Evolutionary conservation across 1,140 invertebrate genomes (phyloP).

Genomic region (Formica selysi): DNA sequence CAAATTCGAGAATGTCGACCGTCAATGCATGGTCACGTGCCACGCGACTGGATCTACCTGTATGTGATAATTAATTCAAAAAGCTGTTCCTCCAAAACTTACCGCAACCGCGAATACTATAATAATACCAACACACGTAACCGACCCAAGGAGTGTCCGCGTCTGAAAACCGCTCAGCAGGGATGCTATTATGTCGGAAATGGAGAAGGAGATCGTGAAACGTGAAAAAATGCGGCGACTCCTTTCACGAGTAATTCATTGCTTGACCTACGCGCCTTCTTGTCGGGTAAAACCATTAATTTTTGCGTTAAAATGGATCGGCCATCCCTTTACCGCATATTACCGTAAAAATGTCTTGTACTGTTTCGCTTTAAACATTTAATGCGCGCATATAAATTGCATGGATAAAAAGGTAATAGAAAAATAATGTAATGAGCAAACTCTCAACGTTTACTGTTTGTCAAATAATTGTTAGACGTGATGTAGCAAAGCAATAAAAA

Average conservation of each 20-base stretch:
- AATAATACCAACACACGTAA: not conserved
- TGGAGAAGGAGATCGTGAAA: not conserved
- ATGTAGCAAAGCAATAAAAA: conserved; percentile 6
- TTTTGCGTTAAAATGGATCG: conserved; percentile 5
- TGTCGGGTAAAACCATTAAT: conserved; percentile 42
- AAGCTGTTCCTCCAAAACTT: conserved; percentile 43
- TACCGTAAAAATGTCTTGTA: not conserved
- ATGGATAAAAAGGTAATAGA: not conserved
- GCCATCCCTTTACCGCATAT: not conserved
- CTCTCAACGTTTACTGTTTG: not conserved
- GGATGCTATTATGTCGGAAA: conserved; percentile 64
- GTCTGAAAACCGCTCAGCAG: conserved; percentile 37
- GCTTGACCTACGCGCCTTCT: conserved; percentile 34
- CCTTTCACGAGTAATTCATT: conserved; percentile 44
- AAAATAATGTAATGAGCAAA: not conserved
- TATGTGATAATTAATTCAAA: conserved; percentile 72
- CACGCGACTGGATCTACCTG: conserved; percentile 43
- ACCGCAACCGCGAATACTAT: conserved; percentile 4
- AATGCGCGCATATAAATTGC: not conserved
- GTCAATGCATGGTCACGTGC: conserved; percentile 76
- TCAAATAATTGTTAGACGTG: not conserved
- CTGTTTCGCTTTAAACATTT: not conserved
- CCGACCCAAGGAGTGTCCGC: not conserved
- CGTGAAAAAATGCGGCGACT: conserved; percentile 55
- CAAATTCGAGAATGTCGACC: conserved; percentile 69